Evolutionary conservation across 2,888 invertebrate genomes (phyloP).

Genomic region (Lepeophtheirus nordmannii): DNA sequence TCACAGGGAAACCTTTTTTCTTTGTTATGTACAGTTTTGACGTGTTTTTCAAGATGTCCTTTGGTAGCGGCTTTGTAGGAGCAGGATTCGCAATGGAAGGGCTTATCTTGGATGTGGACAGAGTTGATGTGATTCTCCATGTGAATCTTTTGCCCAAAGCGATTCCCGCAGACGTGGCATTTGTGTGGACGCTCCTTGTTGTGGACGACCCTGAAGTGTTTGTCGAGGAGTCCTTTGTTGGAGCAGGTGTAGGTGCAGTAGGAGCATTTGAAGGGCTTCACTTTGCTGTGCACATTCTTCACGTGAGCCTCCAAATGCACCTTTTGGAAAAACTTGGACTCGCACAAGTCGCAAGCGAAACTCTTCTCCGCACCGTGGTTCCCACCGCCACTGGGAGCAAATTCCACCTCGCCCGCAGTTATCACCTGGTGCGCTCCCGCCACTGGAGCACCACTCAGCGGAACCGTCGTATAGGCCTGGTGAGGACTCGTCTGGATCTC

Average conservation of each 20-base stretch:
- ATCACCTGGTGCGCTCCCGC: too few species aligned
- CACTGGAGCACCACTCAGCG: too few species aligned
- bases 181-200: conserved; percentile 1
- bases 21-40: neutral
- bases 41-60: conserved; percentile 5
- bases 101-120: neutral
- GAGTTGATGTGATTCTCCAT: neutral
- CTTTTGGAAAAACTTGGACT: neutral
- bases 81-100: neutral
- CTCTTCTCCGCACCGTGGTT: neutral
- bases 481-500: neutral
- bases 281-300: neutral
- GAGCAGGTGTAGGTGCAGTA: neutral
- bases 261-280: neutral
- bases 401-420: too few species aligned
- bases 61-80: conserved; percentile 1
- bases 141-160: conserved; percentile 9
- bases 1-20: conserved; percentile 8
- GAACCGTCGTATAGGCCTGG: too few species aligned
- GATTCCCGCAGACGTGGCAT: neutral
- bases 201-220: neutral
- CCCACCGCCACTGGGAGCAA: too few species aligned
- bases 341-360: conserved; percentile 1
- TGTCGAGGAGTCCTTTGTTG: neutral
- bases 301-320: neutral